Evolutionary conservation across 2,113 vertebrate species (phyloP), one percentile per base, ranked within the genome.

Genomic region (Cairina moschata): DNA sequence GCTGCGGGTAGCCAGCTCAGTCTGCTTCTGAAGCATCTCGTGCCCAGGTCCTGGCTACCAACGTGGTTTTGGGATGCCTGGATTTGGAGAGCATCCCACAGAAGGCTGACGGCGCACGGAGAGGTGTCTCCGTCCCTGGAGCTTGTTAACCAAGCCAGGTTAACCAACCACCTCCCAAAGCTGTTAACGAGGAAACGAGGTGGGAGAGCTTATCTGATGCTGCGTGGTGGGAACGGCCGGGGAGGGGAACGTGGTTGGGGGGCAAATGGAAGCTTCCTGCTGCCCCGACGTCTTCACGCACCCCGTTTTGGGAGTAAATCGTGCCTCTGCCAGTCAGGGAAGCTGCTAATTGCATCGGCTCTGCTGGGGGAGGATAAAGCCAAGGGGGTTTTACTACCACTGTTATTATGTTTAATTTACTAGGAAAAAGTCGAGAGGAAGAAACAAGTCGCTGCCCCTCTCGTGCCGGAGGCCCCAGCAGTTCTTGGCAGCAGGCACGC

Each of bases 321-420:
- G 62, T 83, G 68, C 48, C 50, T 58, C 86, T 95, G 91, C 59
- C 72, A 12, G 76, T 62, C 28, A 4, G 91, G 73, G 65, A 91
- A 91, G 65, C 55, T 88, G 72, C 68, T 92, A 34, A 92, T 69
- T 83, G 86, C 65, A 83, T 79, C 86, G 86, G 72, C 68, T 95
- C 59, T 86, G 63, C 46, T 44, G 59, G 73, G 73, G 88, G 65
- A 83, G 59, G 55, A 62, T 62, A 73, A 91, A 95, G 93, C 86
- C 72, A 58, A 83, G 73, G 86, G 89, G 65, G 28, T 48, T 86
- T 86, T 58, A 17, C 36, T 88, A 34, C 80, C 26, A 11, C 69
- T 58, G 29, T 82, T 46, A n/a, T 82, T 86, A 65, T 62, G 80
- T 73, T 88, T 90, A 62, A 92, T 88, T 96, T 83, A 71, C 73